phyloP scores from a whole-genome alignment of 2,113 vertebrate species.

The Fregetta grallaria region DNA sequence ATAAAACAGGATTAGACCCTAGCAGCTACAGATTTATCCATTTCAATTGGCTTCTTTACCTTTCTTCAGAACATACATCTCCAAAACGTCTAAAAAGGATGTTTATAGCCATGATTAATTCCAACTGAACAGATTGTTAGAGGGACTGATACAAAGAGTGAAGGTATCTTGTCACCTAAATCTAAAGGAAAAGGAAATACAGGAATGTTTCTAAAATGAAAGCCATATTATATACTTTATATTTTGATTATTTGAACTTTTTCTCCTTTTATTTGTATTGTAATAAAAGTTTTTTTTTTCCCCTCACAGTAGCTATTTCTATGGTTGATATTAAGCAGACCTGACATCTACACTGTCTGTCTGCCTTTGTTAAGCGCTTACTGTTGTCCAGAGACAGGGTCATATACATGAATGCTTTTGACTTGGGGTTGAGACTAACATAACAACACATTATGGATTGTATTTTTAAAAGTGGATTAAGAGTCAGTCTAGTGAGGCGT shows the following conservation, averaged over 20 bases:
- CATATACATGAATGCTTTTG: not conserved
- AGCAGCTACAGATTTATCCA: not conserved
- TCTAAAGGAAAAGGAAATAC: not conserved
- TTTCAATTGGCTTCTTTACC: not conserved
- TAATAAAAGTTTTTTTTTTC: not conserved
- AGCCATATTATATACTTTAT: not conserved
- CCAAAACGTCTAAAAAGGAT: not conserved
- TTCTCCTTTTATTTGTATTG: not conserved
- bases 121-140: not conserved
- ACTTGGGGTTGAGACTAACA: not conserved
- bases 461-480: slow-evolving; percentile 30
- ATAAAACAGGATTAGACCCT: not conserved
- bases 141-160: not conserved
- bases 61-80: not conserved
- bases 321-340: not conserved
- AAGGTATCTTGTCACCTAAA: not conserved
- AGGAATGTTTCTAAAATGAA: not conserved
- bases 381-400: not conserved
- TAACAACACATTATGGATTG: not conserved
- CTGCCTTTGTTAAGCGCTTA: not conserved
- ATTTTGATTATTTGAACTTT: not conserved
- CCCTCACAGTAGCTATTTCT: not conserved
- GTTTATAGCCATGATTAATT: not conserved
- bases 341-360: not conserved
- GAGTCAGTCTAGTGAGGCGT: not conserved